Base-by-base conservation (phyloP, 2,113 vertebrate genomes). In the Circaetus cinerascens region DNA sequence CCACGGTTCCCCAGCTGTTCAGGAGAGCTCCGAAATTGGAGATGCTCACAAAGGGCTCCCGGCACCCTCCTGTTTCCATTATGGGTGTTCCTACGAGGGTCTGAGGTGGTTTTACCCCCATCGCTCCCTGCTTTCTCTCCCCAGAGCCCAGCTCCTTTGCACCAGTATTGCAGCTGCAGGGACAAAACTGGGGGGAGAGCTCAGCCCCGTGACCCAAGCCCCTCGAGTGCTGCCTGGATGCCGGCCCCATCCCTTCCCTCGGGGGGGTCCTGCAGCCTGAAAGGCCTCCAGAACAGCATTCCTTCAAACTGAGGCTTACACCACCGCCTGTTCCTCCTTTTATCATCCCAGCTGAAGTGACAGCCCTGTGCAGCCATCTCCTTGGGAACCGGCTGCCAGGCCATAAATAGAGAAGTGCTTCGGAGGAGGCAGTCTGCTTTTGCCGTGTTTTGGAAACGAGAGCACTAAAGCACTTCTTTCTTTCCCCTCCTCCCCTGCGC, bases 341-440 rank as follows among this genome's bases (percentile, higher is more conserved):
- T 22, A 9, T 34, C 69, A 21, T 4, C 29, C 48, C 91, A n/a
- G 81, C 34, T 0, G 1, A 5, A 77, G 66, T 1, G 63, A 50
- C 93, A 94, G 91, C 76, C 64, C 67, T 3, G 0, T 0, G 12
- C 93, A 95, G 86, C 45, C 64, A 79, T 74, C 92, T 90, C 93
- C 90, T 32, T 69, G 95, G 86, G 78, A 91, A 95, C 48, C 3
- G 6, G 53, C 90, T 87, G 90, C 81, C 51, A 50, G 92, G 77
- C 95, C 96, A 94, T 27, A 94, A 90, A 95, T 41, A 93, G 95
- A 90, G 78, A 79, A 76, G 71, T 15, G 80, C 60, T 68, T 3
- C 0, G 18, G 36, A 82, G 85, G 74, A 85, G 87, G 74, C 73
- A 48, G 86, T 2, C 67, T 55, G 86, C 76, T 55, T 64, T 30